Evolutionary conservation across 2,888 invertebrate genomes (phyloP).

Genomic region (Raillietiella orientalis): DNA sequence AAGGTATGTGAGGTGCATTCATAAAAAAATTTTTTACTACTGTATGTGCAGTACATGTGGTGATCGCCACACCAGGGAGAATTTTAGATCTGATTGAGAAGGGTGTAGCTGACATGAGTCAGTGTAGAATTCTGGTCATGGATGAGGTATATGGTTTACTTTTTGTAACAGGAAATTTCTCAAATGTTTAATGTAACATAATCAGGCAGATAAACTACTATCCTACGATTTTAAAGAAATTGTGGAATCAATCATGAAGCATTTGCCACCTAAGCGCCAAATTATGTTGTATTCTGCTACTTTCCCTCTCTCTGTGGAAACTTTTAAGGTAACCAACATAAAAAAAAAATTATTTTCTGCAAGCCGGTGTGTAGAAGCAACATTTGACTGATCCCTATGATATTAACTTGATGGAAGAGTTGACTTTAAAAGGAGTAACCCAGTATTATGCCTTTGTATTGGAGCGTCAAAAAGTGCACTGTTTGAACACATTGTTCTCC

Average conservation of each 20-base stretch:
- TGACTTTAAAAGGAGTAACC: slow-evolving; percentile 94
- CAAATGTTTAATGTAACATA: neutral
- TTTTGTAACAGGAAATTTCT: neutral
- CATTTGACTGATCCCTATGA: slow-evolving; percentile 92
- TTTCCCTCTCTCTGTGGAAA: slow-evolving; percentile 89
- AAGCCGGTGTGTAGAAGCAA: slow-evolving; percentile 26
- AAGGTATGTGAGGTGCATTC: slow-evolving; percentile 23
- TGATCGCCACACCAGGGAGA: slow-evolving; percentile 96
- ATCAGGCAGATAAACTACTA: slow-evolving; percentile 68
- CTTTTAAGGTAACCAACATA: slow-evolving; percentile 45
- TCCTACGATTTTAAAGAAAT: slow-evolving; percentile 98
- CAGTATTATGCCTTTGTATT: slow-evolving; percentile 99
- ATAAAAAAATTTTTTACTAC: slow-evolving; percentile 1
- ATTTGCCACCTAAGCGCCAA: slow-evolving; percentile 75
- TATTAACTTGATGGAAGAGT: slow-evolving; percentile 98
- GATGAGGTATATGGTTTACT: slow-evolving; percentile 33
- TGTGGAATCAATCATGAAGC: slow-evolving; percentile 82
- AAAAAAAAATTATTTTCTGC: neutral
- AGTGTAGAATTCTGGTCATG: slow-evolving; percentile 83
- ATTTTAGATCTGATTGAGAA: slow-evolving; percentile 99
- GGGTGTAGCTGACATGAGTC: slow-evolving; percentile 65
- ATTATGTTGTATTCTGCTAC: slow-evolving; percentile 96
- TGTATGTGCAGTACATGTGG: slow-evolving; percentile 49
- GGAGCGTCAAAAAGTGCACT: slow-evolving; percentile 98
- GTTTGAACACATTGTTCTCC: slow-evolving; percentile 94